These are phyloP conservation scores for Trichogramma evanescens DNA, from an alignment of 2,888 invertebrate genomes.

Conservation along the genomic window DNA sequence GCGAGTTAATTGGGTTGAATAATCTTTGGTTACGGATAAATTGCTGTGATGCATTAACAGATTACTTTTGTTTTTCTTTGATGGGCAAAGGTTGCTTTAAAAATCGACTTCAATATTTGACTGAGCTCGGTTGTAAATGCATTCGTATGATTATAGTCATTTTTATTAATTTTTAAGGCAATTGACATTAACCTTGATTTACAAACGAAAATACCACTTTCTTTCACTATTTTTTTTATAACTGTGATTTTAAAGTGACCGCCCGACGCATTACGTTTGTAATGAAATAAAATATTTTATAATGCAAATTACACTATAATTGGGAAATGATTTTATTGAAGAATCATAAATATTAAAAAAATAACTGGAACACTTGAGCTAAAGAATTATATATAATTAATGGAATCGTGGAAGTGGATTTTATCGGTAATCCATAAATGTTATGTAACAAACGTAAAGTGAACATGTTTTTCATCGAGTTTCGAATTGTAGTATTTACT, in stretches of 20 bases:
- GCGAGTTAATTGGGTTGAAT: conserved; percentile 9
- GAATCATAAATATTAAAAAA: too few relatives aligned
- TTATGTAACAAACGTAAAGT: too few relatives aligned
- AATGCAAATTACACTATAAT: conserved; percentile 5
- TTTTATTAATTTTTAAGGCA: conserved; percentile 16
- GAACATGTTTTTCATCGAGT: too few relatives aligned
- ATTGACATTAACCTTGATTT: conserved; percentile 10
- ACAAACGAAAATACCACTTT: conserved; percentile 5
- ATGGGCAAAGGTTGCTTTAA: conserved; percentile 15
- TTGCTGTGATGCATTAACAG: conserved; percentile 3
- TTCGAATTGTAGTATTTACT: too few relatives aligned
- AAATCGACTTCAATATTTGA: conserved; percentile 6
- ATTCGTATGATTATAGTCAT: conserved; percentile 18
- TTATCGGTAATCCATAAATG: too few relatives aligned
- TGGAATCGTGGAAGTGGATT: too few relatives aligned
- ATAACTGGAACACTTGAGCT: too few relatives aligned
- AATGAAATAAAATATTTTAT: conserved; percentile 10
- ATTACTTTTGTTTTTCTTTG: conserved; percentile 6
- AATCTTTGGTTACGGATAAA: conserved; percentile 7
- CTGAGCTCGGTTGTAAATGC: conserved; percentile 11
- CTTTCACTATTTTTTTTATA: conserved; percentile 10
- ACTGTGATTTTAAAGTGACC: conserved; percentile 20
- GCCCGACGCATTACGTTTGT: conserved; percentile 22
- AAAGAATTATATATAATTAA: too few relatives aligned
- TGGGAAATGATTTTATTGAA: background rate